Conservation (phyloP, 2,888 invertebrate species). For the Andricus curvator region DNA sequence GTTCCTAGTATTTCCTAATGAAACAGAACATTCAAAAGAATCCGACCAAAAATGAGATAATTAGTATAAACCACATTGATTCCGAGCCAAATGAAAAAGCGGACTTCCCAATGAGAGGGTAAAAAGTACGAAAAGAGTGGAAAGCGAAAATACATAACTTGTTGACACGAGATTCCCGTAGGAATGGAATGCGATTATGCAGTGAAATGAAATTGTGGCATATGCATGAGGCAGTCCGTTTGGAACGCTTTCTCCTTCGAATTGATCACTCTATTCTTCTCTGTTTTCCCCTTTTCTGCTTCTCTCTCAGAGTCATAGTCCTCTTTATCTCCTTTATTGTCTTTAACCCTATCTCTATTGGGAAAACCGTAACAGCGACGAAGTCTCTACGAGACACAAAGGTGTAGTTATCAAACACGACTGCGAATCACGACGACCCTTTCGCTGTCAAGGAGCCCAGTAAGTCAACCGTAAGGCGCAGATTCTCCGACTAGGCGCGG, state of each 20-base stretch:
- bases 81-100: not conserved
- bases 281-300: not conserved
- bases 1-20: too few species aligned
- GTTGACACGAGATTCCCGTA: slow-evolving; percentile 74
- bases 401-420: slow-evolving; percentile 58
- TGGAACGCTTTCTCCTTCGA: slow-evolving; percentile 51
- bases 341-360: slow-evolving; percentile 40
- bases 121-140: slow-evolving; percentile 51
- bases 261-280: slow-evolving; percentile 48
- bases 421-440: slow-evolving; percentile 38
- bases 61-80: not conserved
- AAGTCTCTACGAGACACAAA: slow-evolving; percentile 61
- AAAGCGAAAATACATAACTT: slow-evolving; percentile 75
- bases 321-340: slow-evolving; percentile 42
- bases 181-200: slow-evolving; percentile 75
- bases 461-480: slow-evolving; percentile 25
- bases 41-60: not conserved
- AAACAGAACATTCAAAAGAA: too few species aligned
- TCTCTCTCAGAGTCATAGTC: slow-evolving; percentile 46
- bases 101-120: not conserved
- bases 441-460: not conserved
- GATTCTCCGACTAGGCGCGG: slow-evolving; percentile 3
- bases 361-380: slow-evolving; percentile 33
- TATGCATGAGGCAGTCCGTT: slow-evolving; percentile 74
- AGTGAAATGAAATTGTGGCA: slow-evolving; percentile 78